These are phyloP conservation scores for Myotis pilosus DNA, from an alignment of 2,797 vertebrate genomes.

Conservation along the genomic window DNA sequence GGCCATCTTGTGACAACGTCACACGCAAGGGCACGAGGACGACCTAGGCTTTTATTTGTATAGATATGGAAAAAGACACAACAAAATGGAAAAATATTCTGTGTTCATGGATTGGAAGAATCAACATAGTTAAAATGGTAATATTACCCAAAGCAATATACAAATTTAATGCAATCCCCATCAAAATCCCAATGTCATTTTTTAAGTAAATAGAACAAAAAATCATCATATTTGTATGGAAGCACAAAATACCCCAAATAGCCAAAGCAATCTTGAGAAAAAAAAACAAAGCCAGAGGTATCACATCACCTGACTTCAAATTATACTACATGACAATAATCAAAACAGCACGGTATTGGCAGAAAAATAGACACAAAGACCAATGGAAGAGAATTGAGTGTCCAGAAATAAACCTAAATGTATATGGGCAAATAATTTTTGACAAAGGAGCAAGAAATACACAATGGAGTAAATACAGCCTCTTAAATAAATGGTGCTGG, in stretches of 20 bases:
- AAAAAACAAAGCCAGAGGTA: background rate
- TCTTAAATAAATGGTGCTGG: background rate
- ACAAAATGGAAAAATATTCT: background rate
- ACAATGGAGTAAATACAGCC: background rate
- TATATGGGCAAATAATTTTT: background rate
- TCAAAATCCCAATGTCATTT: background rate
- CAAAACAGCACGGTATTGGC: background rate
- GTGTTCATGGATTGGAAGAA: background rate
- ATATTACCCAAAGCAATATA: background rate
- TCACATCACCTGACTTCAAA: background rate
- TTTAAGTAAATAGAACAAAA: background rate
- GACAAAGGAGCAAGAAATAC: background rate
- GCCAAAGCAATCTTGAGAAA: background rate
- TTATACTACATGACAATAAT: background rate
- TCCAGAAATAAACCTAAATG: background rate
- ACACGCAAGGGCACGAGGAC: too few relatives aligned
- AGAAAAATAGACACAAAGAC: background rate
- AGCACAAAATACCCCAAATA: background rate
- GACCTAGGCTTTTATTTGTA: too few relatives aligned
- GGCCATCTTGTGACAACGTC: too few relatives aligned
- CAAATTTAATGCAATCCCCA: background rate
- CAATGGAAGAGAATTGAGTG: background rate
- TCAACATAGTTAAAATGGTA: background rate
- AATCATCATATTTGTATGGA: background rate
- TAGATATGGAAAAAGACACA: background rate